Percentiles rank a stretch among this genome's conserved stretches.
These are phyloP conservation scores for Rostratula benghalensis DNA, from an alignment of 2,113 vertebrate genomes.

Conservation along the genomic window DNA sequence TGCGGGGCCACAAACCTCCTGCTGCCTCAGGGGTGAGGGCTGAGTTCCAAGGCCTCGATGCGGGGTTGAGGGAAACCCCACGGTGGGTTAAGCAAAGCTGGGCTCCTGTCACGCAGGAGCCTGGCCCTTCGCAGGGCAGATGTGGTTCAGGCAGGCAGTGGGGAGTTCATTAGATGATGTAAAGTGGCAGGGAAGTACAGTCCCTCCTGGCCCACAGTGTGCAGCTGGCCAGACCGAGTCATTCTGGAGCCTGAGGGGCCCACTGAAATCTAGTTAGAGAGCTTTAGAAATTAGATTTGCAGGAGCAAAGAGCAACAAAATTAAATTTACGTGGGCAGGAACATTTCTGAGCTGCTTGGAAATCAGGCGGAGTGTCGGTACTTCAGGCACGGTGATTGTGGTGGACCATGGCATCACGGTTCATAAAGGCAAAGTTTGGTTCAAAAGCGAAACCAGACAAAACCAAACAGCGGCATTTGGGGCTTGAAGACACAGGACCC, in stretches of 20 bases:
- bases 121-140: neutral
- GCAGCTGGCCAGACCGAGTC: neutral
- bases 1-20: neutral
- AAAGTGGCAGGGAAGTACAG: neutral
- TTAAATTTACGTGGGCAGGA: neutral
- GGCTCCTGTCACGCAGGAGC: neutral
- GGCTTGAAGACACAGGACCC: neutral
- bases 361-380: neutral
- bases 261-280: neutral
- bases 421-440: neutral
- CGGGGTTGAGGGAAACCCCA: neutral
- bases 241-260: neutral
- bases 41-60: rapidly evolving
- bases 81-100: neutral
- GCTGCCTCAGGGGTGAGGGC: neutral
- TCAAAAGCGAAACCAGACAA: neutral
- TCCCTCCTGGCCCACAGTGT: neutral
- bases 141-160: rapidly evolving
- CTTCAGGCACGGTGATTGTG: neutral
- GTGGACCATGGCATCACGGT: neutral
- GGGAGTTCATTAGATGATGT: neutral
- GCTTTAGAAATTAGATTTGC: slow-evolving; percentile 12
- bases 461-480: neutral
- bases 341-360: neutral
- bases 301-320: neutral